phyloP scores from a whole-genome alignment of 2,888 invertebrate genomes.

The Patella ulyssiponensis region DNA sequence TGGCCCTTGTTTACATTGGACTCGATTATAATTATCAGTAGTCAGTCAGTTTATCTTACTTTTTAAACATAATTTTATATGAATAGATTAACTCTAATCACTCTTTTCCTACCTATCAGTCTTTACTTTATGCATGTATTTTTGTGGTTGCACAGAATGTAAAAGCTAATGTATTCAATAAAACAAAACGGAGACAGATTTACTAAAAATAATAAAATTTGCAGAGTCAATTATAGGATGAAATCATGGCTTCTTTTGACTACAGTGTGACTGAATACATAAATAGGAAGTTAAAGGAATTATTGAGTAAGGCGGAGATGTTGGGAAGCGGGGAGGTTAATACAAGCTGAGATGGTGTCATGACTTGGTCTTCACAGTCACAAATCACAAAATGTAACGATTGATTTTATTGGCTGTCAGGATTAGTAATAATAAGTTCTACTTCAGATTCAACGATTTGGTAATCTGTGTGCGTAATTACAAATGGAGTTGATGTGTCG shows the following conservation, averaged over 20 bases:
- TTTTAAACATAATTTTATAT: too few relatives aligned
- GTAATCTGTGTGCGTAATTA: constrained; percentile 6
- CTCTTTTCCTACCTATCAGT: too few relatives aligned
- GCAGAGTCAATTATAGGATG: too few relatives aligned
- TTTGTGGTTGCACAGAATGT: too few relatives aligned
- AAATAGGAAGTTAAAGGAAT: neutral
- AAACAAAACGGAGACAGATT: too few relatives aligned
- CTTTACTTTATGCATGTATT: too few relatives aligned
- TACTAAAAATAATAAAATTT: too few relatives aligned
- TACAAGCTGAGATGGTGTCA: neutral
- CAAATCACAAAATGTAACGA: constrained; percentile 8
- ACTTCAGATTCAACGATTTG: neutral
- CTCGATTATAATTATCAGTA: too few relatives aligned
- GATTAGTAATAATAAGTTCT: constrained; percentile 9
- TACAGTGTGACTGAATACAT: constrained; percentile 3
- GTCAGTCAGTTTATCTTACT: too few relatives aligned
- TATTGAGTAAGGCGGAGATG: neutral
- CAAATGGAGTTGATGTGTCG: neutral
- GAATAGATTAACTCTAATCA: too few relatives aligned
- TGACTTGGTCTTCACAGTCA: neutral
- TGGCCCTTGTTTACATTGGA: too few relatives aligned
- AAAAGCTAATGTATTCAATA: too few relatives aligned
- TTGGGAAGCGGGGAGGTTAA: neutral
- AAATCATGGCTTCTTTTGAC: neutral
- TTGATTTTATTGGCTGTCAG: constrained; percentile 12